Evolutionary conservation across 2,797 vertebrate species (phyloP), one percentile per base, ranked within the genome.

Genomic region (Lophotriccus pileatus): DNA sequence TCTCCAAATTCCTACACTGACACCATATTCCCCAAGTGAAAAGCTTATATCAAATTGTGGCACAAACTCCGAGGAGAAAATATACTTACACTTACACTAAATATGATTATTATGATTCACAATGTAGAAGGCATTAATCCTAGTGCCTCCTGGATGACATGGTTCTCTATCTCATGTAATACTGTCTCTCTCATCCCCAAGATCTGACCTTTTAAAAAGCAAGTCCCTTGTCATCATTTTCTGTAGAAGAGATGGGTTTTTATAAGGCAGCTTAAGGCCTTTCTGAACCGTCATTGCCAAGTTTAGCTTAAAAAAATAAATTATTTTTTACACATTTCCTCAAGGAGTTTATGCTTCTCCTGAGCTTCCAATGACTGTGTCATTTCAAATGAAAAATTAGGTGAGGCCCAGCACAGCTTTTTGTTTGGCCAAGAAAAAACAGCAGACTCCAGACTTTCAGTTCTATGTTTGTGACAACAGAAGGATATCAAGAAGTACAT

Each of bases 121-220:
- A 1, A 82, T 24, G n/a, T 69, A 74, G 67, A 89, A 60, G 0
- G 0, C 43, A 76, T 82, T 79, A 80, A 74, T 80, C 37, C 70
- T 18, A 16, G 36, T 39, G 67, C 55, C 28, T 92, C 43, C 43
- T 2, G 3, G 59, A 64, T 72, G 43, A 47, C 78, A 70, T 0
- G 0, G 52, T 28, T 41, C 64, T 73, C 86, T 79, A n/a, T 59
- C 64, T 44, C 56, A 49, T 63, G 87, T 70, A 91, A 27, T 44
- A 27, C 39, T 1, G 0, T 27, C 37, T 68, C 77, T 84, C 77
- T 84, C 69, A 90, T 83, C 84, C 84, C 46, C 67, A 90, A 96
- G 93, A 96, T 88, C 78, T 97, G 94, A 98, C 96, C 96, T 98
- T 97, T 97, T 76, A 95, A 95, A 96, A 96, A 96, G 53, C 3